Conservation (phyloP, 2,113 vertebrate species). For the Carassius gibelio region DNA sequence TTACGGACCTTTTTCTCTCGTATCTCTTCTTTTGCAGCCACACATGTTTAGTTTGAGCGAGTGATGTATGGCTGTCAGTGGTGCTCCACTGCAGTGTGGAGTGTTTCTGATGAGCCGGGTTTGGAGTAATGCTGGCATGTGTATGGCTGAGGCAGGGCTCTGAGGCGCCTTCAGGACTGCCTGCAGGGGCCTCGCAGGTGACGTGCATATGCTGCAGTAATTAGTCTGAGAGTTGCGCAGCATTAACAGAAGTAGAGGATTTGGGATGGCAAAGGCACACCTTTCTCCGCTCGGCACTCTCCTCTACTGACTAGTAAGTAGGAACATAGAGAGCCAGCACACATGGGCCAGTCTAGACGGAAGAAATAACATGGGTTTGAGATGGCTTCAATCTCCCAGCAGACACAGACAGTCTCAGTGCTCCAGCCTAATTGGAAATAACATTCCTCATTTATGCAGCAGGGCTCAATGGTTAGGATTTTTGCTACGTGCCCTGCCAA, state of each 20-base stretch:
- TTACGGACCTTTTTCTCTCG: constrained; percentile 22
- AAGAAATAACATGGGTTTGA: constrained; percentile 33
- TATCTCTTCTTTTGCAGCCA: constrained; percentile 9
- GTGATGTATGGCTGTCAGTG: constrained; percentile 34
- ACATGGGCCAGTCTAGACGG: constrained; percentile 54
- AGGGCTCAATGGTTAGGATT: neutral
- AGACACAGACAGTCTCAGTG: neutral
- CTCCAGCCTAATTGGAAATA: constrained; percentile 38
- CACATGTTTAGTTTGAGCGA: constrained; percentile 22
- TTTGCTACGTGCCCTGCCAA: neutral
- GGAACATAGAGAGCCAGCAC: constrained; percentile 53
- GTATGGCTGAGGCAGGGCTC: constrained; percentile 41
- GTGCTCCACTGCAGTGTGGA: constrained; percentile 15
- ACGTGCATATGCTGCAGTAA: constrained; percentile 71
- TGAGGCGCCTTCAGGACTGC: constrained; percentile 49
- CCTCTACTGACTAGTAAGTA: constrained; percentile 59
- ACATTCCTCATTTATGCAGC: neutral
- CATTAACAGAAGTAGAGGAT: constrained; percentile 61
- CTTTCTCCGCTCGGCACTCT: constrained; percentile 49
- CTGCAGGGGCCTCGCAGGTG: constrained; percentile 58
- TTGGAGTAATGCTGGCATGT: constrained; percentile 28
- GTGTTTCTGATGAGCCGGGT: constrained; percentile 42
- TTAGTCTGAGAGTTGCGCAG: constrained; percentile 64
- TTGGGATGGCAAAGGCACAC: constrained; percentile 25
- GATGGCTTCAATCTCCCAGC: constrained; percentile 42